A percentile compares a stretch with the other conserved stretches of the same genome.
Conservation (phyloP, 2,113 vertebrate species). For the Passer montanus region DNA sequence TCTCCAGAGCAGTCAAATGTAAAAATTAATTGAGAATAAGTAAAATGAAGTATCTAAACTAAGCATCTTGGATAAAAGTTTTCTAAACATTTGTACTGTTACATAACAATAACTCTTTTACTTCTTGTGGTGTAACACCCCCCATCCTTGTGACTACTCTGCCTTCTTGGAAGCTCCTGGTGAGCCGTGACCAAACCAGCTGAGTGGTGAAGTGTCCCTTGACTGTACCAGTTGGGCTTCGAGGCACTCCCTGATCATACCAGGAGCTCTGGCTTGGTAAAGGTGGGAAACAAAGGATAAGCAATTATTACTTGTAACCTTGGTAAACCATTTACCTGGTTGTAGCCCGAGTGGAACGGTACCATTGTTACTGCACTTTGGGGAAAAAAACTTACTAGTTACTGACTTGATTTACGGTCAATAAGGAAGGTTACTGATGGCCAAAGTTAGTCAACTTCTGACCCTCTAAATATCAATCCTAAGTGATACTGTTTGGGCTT, state of each 20-base stretch:
- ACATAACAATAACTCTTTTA: neutral
- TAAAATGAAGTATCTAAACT: neutral
- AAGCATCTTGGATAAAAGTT: neutral
- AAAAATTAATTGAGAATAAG: neutral
- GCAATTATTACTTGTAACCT: neutral
- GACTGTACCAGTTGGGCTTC: accelerated
- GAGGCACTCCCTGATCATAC: neutral
- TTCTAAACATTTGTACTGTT: neutral
- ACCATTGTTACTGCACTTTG: neutral
- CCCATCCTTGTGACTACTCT: neutral
- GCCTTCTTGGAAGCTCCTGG: neutral
- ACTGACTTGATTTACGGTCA: neutral
- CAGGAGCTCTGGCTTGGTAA: neutral
- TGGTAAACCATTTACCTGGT: neutral
- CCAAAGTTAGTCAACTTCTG: neutral
- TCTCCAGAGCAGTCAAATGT: neutral
- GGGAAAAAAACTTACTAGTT: neutral
- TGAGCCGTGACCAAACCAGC: neutral
- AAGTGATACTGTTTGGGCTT: neutral
- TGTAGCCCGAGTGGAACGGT: neutral
- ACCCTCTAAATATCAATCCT: neutral
- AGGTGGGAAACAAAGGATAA: neutral
- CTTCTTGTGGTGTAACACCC: neutral
- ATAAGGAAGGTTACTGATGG: neutral
- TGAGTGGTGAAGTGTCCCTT: neutral